A percentile compares a stretch with the other conserved stretches of the same genome.
These are phyloP conservation scores for Halcyon badia DNA, from an alignment of 2,797 vertebrate species.

Conservation along the genomic window DNA sequence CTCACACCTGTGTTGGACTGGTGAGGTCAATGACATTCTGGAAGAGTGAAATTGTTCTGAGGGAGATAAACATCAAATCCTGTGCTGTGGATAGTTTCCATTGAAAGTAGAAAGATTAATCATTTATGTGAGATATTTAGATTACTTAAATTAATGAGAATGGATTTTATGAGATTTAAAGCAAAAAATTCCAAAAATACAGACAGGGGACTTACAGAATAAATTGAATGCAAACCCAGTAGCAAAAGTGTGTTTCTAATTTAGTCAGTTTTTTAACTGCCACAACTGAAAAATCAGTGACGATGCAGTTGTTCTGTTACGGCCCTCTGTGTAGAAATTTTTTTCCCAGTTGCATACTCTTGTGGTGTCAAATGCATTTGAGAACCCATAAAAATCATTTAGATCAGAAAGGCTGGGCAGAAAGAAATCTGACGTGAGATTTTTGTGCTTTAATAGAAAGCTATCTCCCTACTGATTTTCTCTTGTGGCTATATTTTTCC, in stretches of 20 bases:
- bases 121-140: background rate
- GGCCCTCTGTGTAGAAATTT: background rate
- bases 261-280: background rate
- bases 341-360: background rate
- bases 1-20: background rate
- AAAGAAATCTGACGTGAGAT: conserved; percentile 17
- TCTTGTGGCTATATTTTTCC: background rate
- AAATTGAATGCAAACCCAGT: conserved; percentile 3
- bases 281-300: conserved; percentile 14
- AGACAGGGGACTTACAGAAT: background rate
- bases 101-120: background rate
- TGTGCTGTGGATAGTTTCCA: background rate
- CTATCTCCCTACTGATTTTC: background rate
- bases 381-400: conserved; percentile 2
- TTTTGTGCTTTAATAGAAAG: conserved; percentile 17
- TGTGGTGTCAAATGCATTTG: background rate
- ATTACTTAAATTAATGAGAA: conserved; percentile 25
- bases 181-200: conserved; percentile 4
- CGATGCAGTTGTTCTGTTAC: background rate
- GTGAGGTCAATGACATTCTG: background rate
- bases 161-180: conserved; percentile 35
- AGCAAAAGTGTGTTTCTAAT: conserved; percentile 56
- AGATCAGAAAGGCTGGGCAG: background rate
- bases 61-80: background rate
- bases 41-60: background rate